These are phyloP conservation scores for Halictus rubicundus DNA, from an alignment of 1,140 invertebrate genomes.

Conservation along the genomic window DNA sequence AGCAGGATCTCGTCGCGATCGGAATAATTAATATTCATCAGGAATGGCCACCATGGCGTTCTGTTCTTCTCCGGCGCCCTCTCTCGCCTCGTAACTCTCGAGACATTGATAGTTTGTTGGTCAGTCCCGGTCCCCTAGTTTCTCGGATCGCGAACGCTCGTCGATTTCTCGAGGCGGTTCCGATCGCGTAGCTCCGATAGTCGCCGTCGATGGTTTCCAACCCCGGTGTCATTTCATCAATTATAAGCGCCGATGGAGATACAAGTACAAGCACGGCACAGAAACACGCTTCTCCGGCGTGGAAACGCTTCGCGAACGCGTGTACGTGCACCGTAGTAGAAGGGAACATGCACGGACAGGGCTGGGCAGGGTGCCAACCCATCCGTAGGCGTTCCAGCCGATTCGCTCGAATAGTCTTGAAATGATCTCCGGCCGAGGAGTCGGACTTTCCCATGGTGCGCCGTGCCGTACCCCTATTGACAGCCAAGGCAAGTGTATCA, in stretches of 20 bases:
- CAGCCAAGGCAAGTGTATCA: constrained; percentile 37
- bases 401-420: constrained; percentile 51
- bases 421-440: constrained; percentile 21
- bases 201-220: not conserved
- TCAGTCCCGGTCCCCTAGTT: no score
- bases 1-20: constrained; percentile 54
- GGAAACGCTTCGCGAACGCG: not conserved
- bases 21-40: constrained; percentile 74
- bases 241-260: constrained; percentile 61
- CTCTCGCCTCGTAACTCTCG: not conserved
- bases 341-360: constrained; percentile 6
- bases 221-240: constrained; percentile 69
- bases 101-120: no score
- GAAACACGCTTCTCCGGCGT: not conserved
- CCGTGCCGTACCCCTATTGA: constrained; percentile 34
- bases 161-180: no score
- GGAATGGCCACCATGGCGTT: constrained; percentile 1
- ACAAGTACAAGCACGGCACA: constrained; percentile 9
- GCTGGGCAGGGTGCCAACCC: constrained; percentile 48
- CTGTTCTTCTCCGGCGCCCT: no score
- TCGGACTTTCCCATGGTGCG: constrained; percentile 43
- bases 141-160: no score
- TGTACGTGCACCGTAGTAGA: not conserved
- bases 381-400: constrained; percentile 54
- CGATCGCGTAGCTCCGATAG: no score